Conservation (phyloP, 1,140 invertebrate genomes). For the Globodera rostochiensis region DNA sequence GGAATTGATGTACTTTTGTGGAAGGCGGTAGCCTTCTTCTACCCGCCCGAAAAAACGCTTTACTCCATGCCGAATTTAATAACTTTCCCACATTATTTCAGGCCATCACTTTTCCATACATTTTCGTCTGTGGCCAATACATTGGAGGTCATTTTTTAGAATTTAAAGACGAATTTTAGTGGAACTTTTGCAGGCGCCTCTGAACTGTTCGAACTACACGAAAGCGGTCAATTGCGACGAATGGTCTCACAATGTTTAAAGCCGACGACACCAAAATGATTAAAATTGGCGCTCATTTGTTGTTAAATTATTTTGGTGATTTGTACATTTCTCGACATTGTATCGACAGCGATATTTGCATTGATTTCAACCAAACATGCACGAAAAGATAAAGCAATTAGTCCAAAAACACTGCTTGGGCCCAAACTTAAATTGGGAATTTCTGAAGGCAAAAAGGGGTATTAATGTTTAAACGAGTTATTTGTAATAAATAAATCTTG, state of each 20-base stretch:
- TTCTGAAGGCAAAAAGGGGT: too few relatives aligned
- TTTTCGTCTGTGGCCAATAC: constrained; percentile 63
- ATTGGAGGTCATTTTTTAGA: constrained; percentile 53
- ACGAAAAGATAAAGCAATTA: too few relatives aligned
- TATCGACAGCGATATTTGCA: too few relatives aligned
- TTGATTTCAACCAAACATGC: too few relatives aligned
- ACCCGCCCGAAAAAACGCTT: background rate
- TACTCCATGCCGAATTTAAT: background rate
- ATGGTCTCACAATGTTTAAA: constrained; percentile 56
- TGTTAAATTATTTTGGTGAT: constrained; percentile 24
- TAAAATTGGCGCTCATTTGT: background rate
- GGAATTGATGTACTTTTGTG: too few relatives aligned
- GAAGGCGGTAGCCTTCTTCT: background rate
- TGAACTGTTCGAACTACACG: constrained; percentile 64
- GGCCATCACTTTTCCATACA: constrained; percentile 63
- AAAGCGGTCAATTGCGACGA: constrained; percentile 57
- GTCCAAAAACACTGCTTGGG: too few relatives aligned
- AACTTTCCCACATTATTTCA: background rate
- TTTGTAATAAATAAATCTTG: too few relatives aligned
- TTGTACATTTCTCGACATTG: background rate
- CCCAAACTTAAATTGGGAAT: too few relatives aligned
- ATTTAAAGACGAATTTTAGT: background rate
- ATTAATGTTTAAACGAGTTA: too few relatives aligned
- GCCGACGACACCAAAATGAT: constrained; percentile 34
- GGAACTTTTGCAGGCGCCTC: constrained; percentile 43